Base-by-base conservation (phyloP, 2,113 vertebrate genomes). In the Brachionichthys hirsutus region DNA sequence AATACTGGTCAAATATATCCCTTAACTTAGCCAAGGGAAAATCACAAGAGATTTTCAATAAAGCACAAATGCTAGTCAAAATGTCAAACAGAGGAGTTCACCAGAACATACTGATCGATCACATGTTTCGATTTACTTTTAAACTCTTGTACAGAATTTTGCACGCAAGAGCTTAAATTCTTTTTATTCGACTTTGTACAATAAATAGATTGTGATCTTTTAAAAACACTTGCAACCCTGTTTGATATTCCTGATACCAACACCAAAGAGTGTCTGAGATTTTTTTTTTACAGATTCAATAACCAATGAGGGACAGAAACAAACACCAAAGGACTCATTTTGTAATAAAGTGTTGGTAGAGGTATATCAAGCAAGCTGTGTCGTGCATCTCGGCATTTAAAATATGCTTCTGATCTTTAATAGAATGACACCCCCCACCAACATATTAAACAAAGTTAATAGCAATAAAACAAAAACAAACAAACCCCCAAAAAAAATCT, bases 401-500 rank as follows among this genome's bases (percentile, higher is more conserved):
- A n/a, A 63, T 51, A 56, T 53, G 50, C 60, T 24, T 75, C 65
- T 54, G 49, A 68, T 35, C 50, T 44, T 45, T 51, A 34, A 58
- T 20, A 14, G 20, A 57, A 65, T 19, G 8, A 59, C 48, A 16
- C 45, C 20, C 36, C 49, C 49, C 30, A 45, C 60, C 57, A 40
- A 72, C 65, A 67, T 45, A 66, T 47, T 19, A 50, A 11, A 54
- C 58, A 62, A 47, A 54, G 38, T 65, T 72, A 73, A 64, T 49
- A 49, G 16, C 41, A 77, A 70, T 47, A 43, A 10, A 54, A 12
- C 9, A 19, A 92, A 92, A 87, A 35, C 93, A 70, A 91, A 78
- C 89, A 90, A 81, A 36, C 76, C 67, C n/a, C n/a, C 67, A 54
- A 54, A 78, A 89, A 90, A 93, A 88, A 92, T 92, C 92, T 93